These are phyloP conservation scores for Polypedilum vanderplanki DNA, from an alignment of 1,140 invertebrate species.

Conservation along the genomic window DNA sequence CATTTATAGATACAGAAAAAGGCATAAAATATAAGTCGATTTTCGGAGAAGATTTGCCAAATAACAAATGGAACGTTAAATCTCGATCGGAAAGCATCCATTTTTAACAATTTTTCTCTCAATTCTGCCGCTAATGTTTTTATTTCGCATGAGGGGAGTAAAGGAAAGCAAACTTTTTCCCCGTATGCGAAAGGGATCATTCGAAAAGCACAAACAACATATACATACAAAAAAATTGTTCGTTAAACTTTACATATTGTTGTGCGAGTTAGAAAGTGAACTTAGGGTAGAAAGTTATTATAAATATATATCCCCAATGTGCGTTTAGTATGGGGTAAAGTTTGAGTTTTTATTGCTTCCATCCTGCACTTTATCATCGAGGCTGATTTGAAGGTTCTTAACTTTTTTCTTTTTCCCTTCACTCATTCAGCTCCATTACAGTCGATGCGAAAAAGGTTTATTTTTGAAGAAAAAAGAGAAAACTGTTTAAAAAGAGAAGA, in stretches of 20 bases:
- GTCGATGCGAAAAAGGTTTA: too few species aligned
- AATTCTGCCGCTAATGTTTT: too few species aligned
- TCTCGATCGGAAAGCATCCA: background rate
- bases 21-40: background rate
- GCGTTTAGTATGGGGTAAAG: background rate
- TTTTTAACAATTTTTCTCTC: too few species aligned
- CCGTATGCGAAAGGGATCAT: background rate
- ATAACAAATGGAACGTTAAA: background rate
- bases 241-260: slow-evolving; percentile 13
- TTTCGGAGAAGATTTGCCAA: background rate
- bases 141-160: too few species aligned
- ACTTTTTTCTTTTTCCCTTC: too few species aligned
- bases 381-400: background rate
- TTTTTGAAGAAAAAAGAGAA: too few species aligned
- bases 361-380: background rate
- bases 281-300: background rate
- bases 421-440: too few species aligned
- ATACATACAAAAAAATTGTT: background rate
- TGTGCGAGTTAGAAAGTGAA: background rate
- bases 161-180: too few species aligned
- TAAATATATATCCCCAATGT: background rate
- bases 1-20: background rate
- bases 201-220: background rate
- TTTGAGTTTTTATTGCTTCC: background rate
- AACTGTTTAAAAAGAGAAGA: too few species aligned